These are phyloP conservation scores for Luehdorfia chinensis DNA, from an alignment of 1,140 invertebrate species.

Conservation along the genomic window DNA sequence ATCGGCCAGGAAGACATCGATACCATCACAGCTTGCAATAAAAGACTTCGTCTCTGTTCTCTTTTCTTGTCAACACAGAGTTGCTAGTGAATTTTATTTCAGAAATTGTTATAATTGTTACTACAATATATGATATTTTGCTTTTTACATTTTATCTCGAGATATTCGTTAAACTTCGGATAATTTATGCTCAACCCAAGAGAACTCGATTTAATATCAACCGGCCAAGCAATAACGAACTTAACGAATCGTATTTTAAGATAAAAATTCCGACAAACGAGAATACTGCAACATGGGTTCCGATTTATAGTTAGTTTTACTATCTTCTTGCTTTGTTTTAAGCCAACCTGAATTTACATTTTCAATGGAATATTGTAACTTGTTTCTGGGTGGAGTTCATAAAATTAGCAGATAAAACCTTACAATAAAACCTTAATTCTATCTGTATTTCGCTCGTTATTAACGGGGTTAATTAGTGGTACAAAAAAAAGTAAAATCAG, in stretches of 20 bases:
- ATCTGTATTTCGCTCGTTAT: conserved; percentile 7
- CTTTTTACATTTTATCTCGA: conserved; percentile 4
- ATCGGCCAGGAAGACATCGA: no score
- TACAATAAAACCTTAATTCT: background rate
- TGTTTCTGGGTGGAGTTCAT: background rate
- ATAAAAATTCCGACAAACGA: background rate
- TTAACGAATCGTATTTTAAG: no score
- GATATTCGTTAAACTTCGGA: conserved; percentile 13
- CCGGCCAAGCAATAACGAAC: conserved; percentile 22
- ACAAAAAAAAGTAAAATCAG: no score
- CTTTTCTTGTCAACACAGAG: no score
- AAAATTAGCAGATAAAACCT: conserved; percentile 11
- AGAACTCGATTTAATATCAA: conserved; percentile 28
- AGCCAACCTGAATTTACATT: conserved; percentile 35
- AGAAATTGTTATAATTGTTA: no score
- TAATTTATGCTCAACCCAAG: conserved; percentile 16
- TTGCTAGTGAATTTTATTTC: no score
- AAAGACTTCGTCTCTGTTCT: no score
- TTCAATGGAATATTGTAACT: conserved; percentile 10
- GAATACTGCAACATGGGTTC: conserved; percentile 13
- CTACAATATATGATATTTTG: no score
- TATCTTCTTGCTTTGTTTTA: conserved; percentile 41
- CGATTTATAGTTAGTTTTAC: conserved; percentile 36
- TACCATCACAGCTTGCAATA: no score
- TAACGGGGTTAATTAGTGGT: conserved; percentile 6